A percentile compares a stretch with the other conserved stretches of the same genome.
These are phyloP conservation scores for Apus apus DNA, from an alignment of 2,113 vertebrate genomes.

Conservation along the genomic window DNA sequence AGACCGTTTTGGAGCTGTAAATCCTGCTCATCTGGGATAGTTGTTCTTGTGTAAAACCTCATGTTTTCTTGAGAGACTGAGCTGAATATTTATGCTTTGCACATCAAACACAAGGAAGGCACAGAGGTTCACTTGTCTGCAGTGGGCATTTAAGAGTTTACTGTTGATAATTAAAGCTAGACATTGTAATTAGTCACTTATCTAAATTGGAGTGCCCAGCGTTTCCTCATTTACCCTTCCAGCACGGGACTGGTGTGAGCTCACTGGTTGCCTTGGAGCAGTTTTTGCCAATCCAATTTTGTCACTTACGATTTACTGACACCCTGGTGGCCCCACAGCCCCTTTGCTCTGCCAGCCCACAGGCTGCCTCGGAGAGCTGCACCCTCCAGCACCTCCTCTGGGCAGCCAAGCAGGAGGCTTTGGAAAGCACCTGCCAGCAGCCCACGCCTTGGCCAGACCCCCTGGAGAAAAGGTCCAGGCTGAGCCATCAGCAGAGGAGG, in stretches of 20 bases:
- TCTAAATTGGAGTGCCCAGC: neutral
- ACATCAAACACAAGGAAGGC: slow-evolving; percentile 51
- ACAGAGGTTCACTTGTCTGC: slow-evolving; percentile 3
- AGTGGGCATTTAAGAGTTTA: slow-evolving; percentile 32
- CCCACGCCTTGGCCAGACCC: fast-evolving
- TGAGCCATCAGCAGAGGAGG: neutral
- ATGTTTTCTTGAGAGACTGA: slow-evolving; percentile 62
- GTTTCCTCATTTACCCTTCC: neutral
- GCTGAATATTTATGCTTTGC: slow-evolving; percentile 58
- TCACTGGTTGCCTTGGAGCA: neutral
- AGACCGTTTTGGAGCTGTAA: slow-evolving; percentile 63
- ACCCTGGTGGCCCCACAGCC: fast-evolving
- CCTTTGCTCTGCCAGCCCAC: neutral
- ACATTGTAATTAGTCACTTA: slow-evolving; percentile 18
- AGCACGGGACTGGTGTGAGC: neutral
- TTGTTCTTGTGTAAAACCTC: slow-evolving; percentile 66
- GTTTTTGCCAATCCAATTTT: neutral
- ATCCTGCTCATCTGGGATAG: slow-evolving; percentile 60
- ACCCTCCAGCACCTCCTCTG: neutral
- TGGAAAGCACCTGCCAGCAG: neutral
- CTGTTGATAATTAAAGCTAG: slow-evolving; percentile 9
- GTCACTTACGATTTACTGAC: fast-evolving
- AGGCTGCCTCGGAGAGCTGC: neutral
- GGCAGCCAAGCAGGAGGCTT: neutral
- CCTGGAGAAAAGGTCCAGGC: neutral